Base-by-base conservation (phyloP, 2,797 vertebrate genomes). In the Falco peregrinus region DNA sequence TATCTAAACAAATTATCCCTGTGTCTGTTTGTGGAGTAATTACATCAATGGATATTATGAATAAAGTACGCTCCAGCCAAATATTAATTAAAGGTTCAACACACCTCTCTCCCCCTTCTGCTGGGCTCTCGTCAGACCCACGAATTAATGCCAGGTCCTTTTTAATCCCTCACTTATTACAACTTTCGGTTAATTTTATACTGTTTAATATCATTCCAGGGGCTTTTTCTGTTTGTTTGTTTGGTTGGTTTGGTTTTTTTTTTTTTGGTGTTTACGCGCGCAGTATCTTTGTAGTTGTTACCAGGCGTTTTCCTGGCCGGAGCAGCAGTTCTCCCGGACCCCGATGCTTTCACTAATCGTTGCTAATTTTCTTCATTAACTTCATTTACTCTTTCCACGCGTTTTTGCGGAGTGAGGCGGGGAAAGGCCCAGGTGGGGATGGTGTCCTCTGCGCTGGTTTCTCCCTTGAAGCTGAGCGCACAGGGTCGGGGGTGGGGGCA, bases 341-440 rank as follows among this genome's bases (percentile, higher is more conserved):
- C 82, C 64, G 53, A 93, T 37, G 91, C 87, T 84, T 29, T 61
- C 64, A 88, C 88, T 97, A 98, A 98, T 97, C 96, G 97, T 96
- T 93, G 93, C 92, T 98, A 96, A 98, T 98, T 98, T 98, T 98
- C 97, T 97, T 97, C 97, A 97, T 98, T 98, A 97, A 97, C 97
- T 98, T 97, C 95, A 97, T 98, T 98, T 97, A 97, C 96, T 98
- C 95, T 97, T 97, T 98, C 97, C 97, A 97, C 93, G 92, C 89
- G 75, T 33, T 88, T 92, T 78, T 93, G 48, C 15, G 65, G 76
- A 48, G 29, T 13, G 53, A 93, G 83, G 47, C 0, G 13, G 13
- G 19, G 83, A 61, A 78, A 56, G 73, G 90, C 73, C 75, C 54
- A 8, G 16, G n/a, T 63, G 54, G 69, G 65, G 24, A 39, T 29